These are phyloP conservation scores for Calliopum simillimum DNA, from an alignment of 2,888 invertebrate genomes.

Conservation along the genomic window DNA sequence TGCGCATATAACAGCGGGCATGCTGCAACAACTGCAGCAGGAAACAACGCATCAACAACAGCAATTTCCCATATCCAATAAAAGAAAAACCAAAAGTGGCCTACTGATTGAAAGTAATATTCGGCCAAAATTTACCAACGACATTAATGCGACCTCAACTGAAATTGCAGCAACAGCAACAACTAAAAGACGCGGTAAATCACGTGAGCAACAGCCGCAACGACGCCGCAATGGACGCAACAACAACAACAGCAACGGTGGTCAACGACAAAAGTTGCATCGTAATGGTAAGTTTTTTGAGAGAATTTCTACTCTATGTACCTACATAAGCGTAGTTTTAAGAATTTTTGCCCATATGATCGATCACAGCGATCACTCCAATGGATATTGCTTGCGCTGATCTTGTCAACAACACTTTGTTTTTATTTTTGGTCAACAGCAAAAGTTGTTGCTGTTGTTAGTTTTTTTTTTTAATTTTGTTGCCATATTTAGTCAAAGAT, in stretches of 20 bases:
- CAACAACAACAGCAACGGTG: too few species aligned
- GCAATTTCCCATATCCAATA: constrained; percentile 28
- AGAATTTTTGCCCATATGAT: not conserved
- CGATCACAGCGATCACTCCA: not conserved
- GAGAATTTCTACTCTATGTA: constrained; percentile 14
- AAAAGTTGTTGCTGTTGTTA: constrained; percentile 20
- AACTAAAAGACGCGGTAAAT: constrained; percentile 33
- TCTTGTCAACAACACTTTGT: constrained; percentile 9
- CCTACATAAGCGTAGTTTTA: not conserved
- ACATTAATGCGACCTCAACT: constrained; percentile 35
- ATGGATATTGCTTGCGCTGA: not conserved
- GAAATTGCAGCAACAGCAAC: constrained; percentile 29
- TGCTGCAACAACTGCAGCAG: not conserved
- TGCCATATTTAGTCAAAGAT: constrained; percentile 3
- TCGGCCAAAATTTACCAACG: not conserved
- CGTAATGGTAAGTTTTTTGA: constrained; percentile 55
- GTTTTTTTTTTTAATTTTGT: not conserved
- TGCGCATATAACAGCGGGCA: not conserved
- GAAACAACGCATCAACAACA: not conserved
- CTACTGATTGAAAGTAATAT: constrained; percentile 22
- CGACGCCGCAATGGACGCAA: constrained; percentile 37
- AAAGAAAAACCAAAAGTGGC: constrained; percentile 27
- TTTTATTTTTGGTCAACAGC: constrained; percentile 16
- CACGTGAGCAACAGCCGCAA: constrained; percentile 25
- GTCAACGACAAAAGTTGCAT: constrained; percentile 54